Base-by-base conservation (phyloP, 23 tunicate species). In the Botrylloides violaceus region DNA sequence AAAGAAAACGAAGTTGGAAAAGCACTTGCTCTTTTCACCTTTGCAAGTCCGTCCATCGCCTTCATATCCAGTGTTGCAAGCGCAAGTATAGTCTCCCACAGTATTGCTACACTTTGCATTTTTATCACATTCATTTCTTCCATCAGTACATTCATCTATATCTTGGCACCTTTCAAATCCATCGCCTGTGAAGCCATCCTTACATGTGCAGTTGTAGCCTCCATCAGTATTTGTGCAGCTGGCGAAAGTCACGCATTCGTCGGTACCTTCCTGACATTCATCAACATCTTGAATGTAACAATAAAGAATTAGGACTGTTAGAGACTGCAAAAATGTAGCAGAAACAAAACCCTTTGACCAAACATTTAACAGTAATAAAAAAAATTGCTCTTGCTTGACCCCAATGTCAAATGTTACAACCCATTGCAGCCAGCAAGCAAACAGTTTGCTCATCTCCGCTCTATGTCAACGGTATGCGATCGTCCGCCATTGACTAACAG, bases 161-260 rank as follows among this genome's bases (percentile, higher is more conserved):
- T 79, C 83, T 79, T 79, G 22, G 58, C 81, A 77, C 20, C 22
- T 31, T 43, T 77, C 81, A 36, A 33, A 77, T 22, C 64, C 32
- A 26, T 77, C 29, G 4, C 71, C 48, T 0, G 71, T 60, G 56
- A 36, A 79, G 38, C 83, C 83, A 2, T 57, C 22, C 36, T 70
- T 29, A 70, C 83, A 79, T 19, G 47, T 26, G 37, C 83, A 79
- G 20, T 79, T 76, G 35, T 79, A 79, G 4, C 83, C 83, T 6
- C 77, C 83, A 79, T 70, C 77, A 3, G 48, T 30, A 34, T 79
- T 79, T 3, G 32, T 23, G 29, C 83, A 79, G 3, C 27, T 58
- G 15, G 83, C 34, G 29, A 35, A 58, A 18, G 77, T 61, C 32
- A 57, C 53, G 29, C 83, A 79, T 25, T 58, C 66, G 26, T 71